These are phyloP conservation scores for Drosophila littoralis DNA, from an alignment of 1,140 invertebrate species.

Conservation along the genomic window DNA sequence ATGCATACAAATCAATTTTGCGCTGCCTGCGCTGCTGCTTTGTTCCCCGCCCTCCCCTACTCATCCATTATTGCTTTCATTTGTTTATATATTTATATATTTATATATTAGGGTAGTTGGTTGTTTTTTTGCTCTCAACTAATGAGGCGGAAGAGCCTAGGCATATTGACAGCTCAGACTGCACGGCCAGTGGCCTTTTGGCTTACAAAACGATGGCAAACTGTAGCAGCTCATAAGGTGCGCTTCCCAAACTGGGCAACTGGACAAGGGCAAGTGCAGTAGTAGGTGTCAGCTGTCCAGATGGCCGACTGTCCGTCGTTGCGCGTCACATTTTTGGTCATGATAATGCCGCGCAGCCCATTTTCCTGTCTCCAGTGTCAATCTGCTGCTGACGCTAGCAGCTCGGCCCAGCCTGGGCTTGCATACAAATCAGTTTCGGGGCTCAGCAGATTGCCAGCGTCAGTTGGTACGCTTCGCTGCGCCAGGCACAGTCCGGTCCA, in stretches of 20 bases:
- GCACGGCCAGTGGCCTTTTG: conserved; percentile 26
- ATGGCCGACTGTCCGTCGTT: conserved; percentile 23
- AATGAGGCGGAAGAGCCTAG: conserved; percentile 61
- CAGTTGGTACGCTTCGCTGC: conserved; percentile 5
- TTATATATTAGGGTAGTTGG: conserved; percentile 22
- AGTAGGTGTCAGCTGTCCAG: conserved; percentile 32
- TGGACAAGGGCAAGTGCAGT: conserved; percentile 10
- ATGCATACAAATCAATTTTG: conserved; percentile 75
- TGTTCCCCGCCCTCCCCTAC: too few relatives aligned
- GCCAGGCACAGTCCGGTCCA: background rate
- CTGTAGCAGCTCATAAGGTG: conserved; percentile 37
- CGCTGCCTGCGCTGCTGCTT: conserved; percentile 36
- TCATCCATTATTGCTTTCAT: conserved; percentile 22
- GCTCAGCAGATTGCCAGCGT: conserved; percentile 16
- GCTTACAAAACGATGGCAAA: conserved; percentile 35
- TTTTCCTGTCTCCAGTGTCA: conserved; percentile 82
- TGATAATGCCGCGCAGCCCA: conserved; percentile 70
- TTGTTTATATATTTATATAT: conserved; percentile 22
- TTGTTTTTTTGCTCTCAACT: conserved; percentile 20
- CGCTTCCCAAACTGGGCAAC: conserved; percentile 27
- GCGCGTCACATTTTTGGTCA: conserved; percentile 78
- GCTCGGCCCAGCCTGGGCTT: conserved; percentile 11
- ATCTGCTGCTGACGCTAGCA: conserved; percentile 54
- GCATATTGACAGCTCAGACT: background rate
- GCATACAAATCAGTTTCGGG: conserved; percentile 62